Base-by-base conservation (phyloP, 1,140 invertebrate species). In the Oppia nitens region DNA sequence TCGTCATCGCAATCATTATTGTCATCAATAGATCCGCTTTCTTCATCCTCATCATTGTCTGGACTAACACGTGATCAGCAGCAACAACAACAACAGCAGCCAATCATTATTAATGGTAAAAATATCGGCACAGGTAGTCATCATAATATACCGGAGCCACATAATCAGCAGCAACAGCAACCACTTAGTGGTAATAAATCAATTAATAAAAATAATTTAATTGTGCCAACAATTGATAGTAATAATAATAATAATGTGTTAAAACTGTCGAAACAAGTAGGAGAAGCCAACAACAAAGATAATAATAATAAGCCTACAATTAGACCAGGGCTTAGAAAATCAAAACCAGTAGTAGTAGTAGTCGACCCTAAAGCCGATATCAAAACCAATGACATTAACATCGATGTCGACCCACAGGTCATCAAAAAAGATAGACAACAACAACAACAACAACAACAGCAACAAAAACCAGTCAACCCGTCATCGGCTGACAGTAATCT, bases 11-110 rank as follows among this genome's bases (percentile, higher is more conserved):
- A 12, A n/a, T 17, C 32, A 53, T 47, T 21, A 55, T 45, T 52
- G 60, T 64, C 63, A 23, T 47, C 50, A 17, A 64, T 47, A 25
- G 85, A 64, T 4, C 81, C 81, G 67, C 81, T 78, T 56, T 81
- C 75, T 62, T 82, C 70, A 59, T 85, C 72, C 64, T 81, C 76
- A 63, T 81, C 75, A 12, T 80, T 83, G 68, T 79, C 84, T 23
- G 75, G 73, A 0, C 79, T 82, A 26, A 84, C 32, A 56, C n/a
- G n/a, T n/a, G n/a, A n/a, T n/a, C n/a, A n/a, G n/a, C n/a, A n/a
- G n/a, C n/a, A n/a, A n/a, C n/a, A n/a, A n/a, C n/a, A n/a, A n/a
- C n/a, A n/a, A n/a, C n/a, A n/a, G n/a, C n/a, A n/a, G n/a, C n/a
- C n/a, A n/a, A n/a, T n/a, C n/a, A n/a, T n/a, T n/a, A n/a, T n/a